Evolutionary conservation across 1,140 invertebrate genomes (phyloP), one percentile per base, ranked within the genome.

Genomic region (Megalopta genalis): DNA sequence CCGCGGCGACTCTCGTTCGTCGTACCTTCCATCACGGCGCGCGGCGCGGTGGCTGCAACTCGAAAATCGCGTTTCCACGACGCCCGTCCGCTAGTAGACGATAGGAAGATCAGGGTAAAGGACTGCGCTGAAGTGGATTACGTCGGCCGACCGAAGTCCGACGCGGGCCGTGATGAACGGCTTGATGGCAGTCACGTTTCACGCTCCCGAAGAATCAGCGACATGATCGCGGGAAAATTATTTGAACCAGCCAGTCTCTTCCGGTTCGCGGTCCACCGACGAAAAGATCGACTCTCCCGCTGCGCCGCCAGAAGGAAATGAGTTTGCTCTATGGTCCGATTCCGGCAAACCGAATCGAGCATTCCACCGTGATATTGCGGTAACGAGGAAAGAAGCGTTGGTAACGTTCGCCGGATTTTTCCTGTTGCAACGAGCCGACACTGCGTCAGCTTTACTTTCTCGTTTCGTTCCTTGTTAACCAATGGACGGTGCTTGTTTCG

Each of bases 51-150:
- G 3, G 42, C 16, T 52, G 14, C 69, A 78, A 75, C 73, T 82
- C 68, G 83, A 72, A 85, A 85, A 86, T 82, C 59, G 80, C 75
- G 57, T 75, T 78, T 81, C 79, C 62, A 70, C 70, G 69, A 78
- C 81, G 73, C 59, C 21, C 71, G 63, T 27, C 71, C 59, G 49
- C 16, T 14, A 21, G 54, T 21, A 27, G n/a, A 39, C 54, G 69
- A 59, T n/a, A 73, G 54, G 63, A 59, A 21, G 57, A 69, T 65
- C 52, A 52, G 60, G 49, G 23, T 39, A 67, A 32, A 46, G 52
- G 68, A 69, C 66, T 32, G 66, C 27, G 37, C 81, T 59, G 42
- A 83, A 72, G 25, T 39, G 37, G 73, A 77, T 71, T 77, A 66
- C 67, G 59, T 27, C 46, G 52, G 10, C 18, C 37, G 60, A 52